Percentiles rank a stretch among this genome's conserved stretches.
Evolutionary conservation across 2,888 invertebrate species (phyloP).

Genomic region (Cinara cedri): DNA sequence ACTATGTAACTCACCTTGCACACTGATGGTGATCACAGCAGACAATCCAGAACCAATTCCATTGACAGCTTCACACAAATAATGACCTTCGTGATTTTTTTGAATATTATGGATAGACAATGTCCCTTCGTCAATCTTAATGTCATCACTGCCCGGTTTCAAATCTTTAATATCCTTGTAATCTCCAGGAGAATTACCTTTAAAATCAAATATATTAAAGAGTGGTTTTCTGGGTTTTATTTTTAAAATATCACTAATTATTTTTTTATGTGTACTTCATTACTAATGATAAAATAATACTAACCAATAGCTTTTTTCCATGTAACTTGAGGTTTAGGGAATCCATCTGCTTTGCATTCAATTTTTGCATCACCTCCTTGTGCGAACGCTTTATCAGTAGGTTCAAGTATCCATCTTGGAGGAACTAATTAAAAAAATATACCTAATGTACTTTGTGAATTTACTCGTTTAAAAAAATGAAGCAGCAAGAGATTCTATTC

Average conservation of each 20-base stretch:
- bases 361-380: constrained; percentile 92
- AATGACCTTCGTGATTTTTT: constrained; percentile 92
- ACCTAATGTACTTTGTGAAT: constrained; percentile 32
- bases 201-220: constrained; percentile 49
- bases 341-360: constrained; percentile 95
- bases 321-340: constrained; percentile 90
- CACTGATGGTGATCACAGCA: constrained; percentile 90
- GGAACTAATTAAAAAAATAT: constrained; percentile 73
- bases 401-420: constrained; percentile 94
- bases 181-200: constrained; percentile 89
- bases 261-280: not conserved
- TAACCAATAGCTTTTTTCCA: constrained; percentile 95
- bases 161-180: constrained; percentile 76
- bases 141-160: constrained; percentile 86
- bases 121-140: constrained; percentile 93
- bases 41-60: constrained; percentile 94
- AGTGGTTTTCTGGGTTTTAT: constrained; percentile 1
- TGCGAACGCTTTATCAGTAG: constrained; percentile 92
- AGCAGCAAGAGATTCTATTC: constrained; percentile 37
- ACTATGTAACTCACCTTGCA: constrained; percentile 78
- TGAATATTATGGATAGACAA: constrained; percentile 87
- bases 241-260: not conserved
- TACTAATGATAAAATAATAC: constrained; percentile 55
- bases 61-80: constrained; percentile 94
- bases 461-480: not conserved